Base-by-base conservation (phyloP, 2,113 vertebrate species). In the Thymallus thymallus region DNA sequence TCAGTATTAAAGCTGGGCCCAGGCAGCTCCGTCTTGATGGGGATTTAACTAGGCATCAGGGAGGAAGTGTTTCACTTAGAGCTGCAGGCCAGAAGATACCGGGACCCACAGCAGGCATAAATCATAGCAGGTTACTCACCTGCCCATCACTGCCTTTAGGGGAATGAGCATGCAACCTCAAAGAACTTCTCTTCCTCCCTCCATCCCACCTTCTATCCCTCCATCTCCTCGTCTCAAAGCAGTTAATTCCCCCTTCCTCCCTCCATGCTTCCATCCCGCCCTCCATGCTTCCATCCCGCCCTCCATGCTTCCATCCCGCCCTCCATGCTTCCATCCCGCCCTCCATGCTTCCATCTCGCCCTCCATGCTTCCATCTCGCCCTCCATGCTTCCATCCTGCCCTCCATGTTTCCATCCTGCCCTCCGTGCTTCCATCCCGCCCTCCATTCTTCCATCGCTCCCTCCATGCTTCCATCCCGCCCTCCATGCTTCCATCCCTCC, bases 21-120 rank as follows among this genome's bases (percentile, higher is more conserved):
- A 18, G 48, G 48, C 48, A 51, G 48, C 13, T 58, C 61, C 60
- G 63, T 68, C 80, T 73, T 74, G 74, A 85, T 84, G 75, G 82
- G 69, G 61, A 76, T 84, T 87, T 85, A 85, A 85, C 80, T 84
- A 69, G 77, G 58, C 83, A 63, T 82, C 35, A n/a, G 83, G 83
- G 86, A 87, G 86, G 86, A 87, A 85, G 83, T 82, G 74, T 84
- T 82, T 87, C 77, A 76, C 81, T 83, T 81, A 78, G 80, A 73
- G 65, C 68, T 67, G 45, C 20, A 63, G 63, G 78, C 72, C 71
- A 74, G 75, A 72, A 80, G 79, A 78, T 78, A 78, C 77, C 70
- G 22, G 64, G 67, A 76, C 73, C 12, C 80, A 55, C 30, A 64
- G 71, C 65, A 75, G 64, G 60, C 22, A 70, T 85, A 84, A 85